Evolutionary conservation across 1,140 invertebrate species (phyloP).

Genomic region (Neodiprion virginianus): DNA sequence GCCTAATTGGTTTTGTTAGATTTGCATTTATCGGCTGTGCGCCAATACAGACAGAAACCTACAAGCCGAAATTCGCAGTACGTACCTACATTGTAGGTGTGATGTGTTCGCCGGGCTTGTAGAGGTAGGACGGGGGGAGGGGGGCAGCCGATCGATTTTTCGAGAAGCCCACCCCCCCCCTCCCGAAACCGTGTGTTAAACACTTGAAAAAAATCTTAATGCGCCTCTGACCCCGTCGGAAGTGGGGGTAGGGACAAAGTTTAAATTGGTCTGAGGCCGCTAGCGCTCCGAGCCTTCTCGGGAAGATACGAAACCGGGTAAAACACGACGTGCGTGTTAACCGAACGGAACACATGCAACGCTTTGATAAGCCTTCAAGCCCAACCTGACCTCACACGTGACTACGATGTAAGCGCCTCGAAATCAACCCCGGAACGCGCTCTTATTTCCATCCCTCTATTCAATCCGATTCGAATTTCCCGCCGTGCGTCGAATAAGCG

Average conservation of each 20-base stretch:
- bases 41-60: too few relatives aligned
- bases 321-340: neutral
- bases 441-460: too few relatives aligned
- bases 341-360: slow-evolving; percentile 6
- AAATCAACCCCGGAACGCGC: too few relatives aligned
- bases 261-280: slow-evolving; percentile 56
- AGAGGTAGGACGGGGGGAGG: slow-evolving; percentile 34
- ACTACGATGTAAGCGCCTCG: neutral
- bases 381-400: neutral
- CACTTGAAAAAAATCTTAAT: slow-evolving; percentile 61
- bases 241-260: slow-evolving; percentile 51
- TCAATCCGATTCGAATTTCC: too few relatives aligned
- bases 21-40: too few relatives aligned
- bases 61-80: neutral
- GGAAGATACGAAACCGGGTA: neutral
- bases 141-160: slow-evolving; percentile 42
- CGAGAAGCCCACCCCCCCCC: neutral
- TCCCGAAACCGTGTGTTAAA: slow-evolving; percentile 27
- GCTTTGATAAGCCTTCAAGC: neutral
- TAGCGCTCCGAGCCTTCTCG: neutral
- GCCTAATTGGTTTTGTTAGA: too few relatives aligned
- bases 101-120: slow-evolving; percentile 26
- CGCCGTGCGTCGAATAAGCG: neutral
- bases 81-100: neutral
- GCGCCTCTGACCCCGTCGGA: slow-evolving; percentile 30